Evolutionary conservation across 2,888 invertebrate genomes (phyloP).

Genomic region (Drosophila acutilabella): DNA sequence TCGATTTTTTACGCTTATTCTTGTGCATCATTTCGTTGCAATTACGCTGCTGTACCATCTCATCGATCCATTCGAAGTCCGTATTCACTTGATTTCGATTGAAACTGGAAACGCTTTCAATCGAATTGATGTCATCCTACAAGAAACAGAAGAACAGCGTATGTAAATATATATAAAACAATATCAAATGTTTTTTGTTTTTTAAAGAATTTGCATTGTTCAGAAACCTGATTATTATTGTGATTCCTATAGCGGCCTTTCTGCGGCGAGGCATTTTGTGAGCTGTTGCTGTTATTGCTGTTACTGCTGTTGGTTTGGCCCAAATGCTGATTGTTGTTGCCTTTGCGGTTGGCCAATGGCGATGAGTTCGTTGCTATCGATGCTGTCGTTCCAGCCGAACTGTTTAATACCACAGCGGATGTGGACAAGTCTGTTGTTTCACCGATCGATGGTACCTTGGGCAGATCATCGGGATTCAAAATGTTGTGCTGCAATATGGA

Average conservation of each 20-base stretch:
- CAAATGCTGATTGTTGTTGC: conserved; percentile 5
- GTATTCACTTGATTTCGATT: conserved; percentile 48
- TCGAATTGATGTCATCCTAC: conserved; percentile 83
- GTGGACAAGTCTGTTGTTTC: conserved; percentile 56
- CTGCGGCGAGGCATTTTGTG: conserved; percentile 53
- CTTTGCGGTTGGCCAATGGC: conserved; percentile 53
- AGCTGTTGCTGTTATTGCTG: conserved; percentile 18
- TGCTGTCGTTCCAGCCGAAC: conserved; percentile 73
- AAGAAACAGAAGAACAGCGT: neutral
- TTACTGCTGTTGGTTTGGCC: conserved; percentile 10
- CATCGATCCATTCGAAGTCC: conserved; percentile 78
- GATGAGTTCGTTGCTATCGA: conserved; percentile 71
- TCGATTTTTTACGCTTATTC: conserved; percentile 79
- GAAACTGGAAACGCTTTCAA: conserved; percentile 79
- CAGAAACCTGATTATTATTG: conserved; percentile 78
- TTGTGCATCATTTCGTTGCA: conserved; percentile 68
- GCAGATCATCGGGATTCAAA: conserved; percentile 60
- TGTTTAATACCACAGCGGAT: conserved; percentile 62
- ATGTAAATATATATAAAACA: neutral
- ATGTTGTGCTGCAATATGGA: conserved; percentile 50
- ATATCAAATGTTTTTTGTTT: too few species aligned
- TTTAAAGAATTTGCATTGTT: too few species aligned
- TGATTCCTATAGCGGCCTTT: conserved; percentile 69
- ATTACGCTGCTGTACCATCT: conserved; percentile 60
- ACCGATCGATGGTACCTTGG: conserved; percentile 58